These are phyloP conservation scores for Stylophora pistillata DNA, from an alignment of 64 coral and sea anemone species.

Conservation along the genomic window DNA sequence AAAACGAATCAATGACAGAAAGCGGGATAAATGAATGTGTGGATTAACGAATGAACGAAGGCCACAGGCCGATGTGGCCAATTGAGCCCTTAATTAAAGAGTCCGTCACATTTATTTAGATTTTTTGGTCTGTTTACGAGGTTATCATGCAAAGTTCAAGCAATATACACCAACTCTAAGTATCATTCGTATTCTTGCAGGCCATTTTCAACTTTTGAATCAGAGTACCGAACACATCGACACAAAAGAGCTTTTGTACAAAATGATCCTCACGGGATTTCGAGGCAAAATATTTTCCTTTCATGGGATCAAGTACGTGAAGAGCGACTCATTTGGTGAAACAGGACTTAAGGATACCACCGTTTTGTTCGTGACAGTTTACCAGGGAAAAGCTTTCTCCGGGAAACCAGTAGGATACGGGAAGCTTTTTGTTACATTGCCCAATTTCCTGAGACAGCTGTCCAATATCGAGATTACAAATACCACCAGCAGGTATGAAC, in stretches of 20 bases:
- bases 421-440: constrained; percentile 11
- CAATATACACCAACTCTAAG: too few species aligned
- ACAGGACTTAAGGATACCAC: constrained; percentile 56
- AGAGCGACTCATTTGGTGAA: constrained; percentile 48
- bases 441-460: constrained; percentile 56
- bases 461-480: constrained; percentile 41
- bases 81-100: too few species aligned
- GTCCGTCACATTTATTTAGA: too few species aligned
- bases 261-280: constrained; percentile 38
- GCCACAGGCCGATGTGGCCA: too few species aligned
- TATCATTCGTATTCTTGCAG: background rate
- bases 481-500: constrained; percentile 36
- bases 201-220: constrained; percentile 29
- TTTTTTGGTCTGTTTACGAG: too few species aligned
- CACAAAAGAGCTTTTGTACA: constrained; percentile 55
- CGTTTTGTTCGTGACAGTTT: constrained; percentile 38
- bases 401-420: constrained; percentile 24
- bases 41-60: too few species aligned
- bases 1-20: too few species aligned
- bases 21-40: too few species aligned
- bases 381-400: background rate
- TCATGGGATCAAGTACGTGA: constrained; percentile 48
- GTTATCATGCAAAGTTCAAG: too few species aligned
- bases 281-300: constrained; percentile 29
- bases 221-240: constrained; percentile 1